Evolutionary conservation across 2,113 vertebrate genomes (phyloP).

Genomic region (Rhynchomys soricoides): DNA sequence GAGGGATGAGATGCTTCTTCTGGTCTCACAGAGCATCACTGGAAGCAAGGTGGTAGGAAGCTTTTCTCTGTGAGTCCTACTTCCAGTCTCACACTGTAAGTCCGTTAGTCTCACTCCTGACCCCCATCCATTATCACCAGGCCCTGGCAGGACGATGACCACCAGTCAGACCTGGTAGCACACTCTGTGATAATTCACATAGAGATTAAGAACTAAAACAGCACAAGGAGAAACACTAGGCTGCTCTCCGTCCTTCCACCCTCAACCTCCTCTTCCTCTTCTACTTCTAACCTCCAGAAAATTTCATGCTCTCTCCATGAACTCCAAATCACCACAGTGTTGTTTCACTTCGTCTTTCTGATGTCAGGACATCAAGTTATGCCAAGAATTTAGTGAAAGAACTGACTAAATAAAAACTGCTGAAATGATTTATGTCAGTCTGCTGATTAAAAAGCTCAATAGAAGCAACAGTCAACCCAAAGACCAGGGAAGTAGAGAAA

Average conservation of each 20-base stretch:
- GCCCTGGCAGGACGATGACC: slow-evolving; percentile 35
- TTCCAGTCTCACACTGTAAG: neutral
- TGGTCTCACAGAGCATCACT: neutral
- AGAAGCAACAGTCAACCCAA: neutral
- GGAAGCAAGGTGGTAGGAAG: neutral
- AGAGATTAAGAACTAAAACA: slow-evolving; percentile 14
- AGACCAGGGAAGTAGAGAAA: neutral
- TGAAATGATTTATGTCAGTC: neutral
- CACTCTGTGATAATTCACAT: neutral
- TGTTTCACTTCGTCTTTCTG: neutral
- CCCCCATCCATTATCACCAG: neutral
- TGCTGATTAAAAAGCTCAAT: neutral
- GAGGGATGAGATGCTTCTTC: neutral
- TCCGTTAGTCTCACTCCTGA: neutral
- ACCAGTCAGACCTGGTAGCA: slow-evolving; percentile 47
- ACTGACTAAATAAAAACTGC: neutral
- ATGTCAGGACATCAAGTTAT: neutral
- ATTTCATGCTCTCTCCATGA: neutral
- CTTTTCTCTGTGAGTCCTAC: neutral
- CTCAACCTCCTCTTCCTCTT: too few relatives aligned
- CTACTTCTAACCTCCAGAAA: slow-evolving; percentile 38
- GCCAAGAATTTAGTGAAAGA: slow-evolving; percentile 41
- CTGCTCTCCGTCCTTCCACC: neutral
- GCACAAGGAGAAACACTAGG: neutral
- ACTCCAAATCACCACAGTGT: neutral